Evolutionary conservation across 1,140 invertebrate species (phyloP).

Genomic region (Anoplophora glabripennis): DNA sequence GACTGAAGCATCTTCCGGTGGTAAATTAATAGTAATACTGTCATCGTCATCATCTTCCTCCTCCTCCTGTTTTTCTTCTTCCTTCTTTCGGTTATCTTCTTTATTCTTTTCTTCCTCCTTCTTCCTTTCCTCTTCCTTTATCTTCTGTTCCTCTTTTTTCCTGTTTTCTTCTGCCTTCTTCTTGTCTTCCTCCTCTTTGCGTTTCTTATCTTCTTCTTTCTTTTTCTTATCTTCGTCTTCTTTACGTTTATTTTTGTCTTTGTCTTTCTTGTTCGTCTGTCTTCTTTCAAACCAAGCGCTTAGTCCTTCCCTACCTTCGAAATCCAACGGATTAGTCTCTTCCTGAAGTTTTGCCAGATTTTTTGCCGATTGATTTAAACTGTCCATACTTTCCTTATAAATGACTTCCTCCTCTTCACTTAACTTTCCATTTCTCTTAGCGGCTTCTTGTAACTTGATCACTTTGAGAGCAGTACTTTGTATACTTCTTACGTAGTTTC

Average conservation of each 20-base stretch:
- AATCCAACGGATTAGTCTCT: slow-evolving; percentile 26
- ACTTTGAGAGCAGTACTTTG: slow-evolving; percentile 52
- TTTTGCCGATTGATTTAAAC: slow-evolving; percentile 50
- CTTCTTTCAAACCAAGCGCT: slow-evolving; percentile 40
- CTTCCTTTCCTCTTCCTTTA: slow-evolving; percentile 35
- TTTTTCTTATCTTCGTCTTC: slow-evolving; percentile 46
- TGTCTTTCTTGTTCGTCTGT: slow-evolving; percentile 19
- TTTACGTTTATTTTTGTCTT: slow-evolving; percentile 40
- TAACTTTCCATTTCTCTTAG: slow-evolving; percentile 51
- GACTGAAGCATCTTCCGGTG: slow-evolving; percentile 58
- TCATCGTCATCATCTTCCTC: slow-evolving; percentile 53
- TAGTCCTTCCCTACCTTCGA: slow-evolving; percentile 39
- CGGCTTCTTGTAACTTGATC: slow-evolving; percentile 52
- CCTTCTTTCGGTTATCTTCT: slow-evolving; percentile 43
- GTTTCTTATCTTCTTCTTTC: slow-evolving; percentile 41
- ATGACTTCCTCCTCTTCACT: slow-evolving; percentile 48
- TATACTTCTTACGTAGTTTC: slow-evolving; percentile 47
- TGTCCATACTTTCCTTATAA: slow-evolving; percentile 50
- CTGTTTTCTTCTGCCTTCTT: slow-evolving; percentile 48
- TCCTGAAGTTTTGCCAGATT: slow-evolving; percentile 49
- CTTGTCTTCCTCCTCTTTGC: slow-evolving; percentile 46
- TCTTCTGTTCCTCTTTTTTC: slow-evolving; percentile 43
- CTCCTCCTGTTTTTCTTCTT: slow-evolving; percentile 48
- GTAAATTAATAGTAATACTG: slow-evolving; percentile 50
- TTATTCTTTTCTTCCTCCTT: slow-evolving; percentile 47